Base-by-base conservation (phyloP, 2,113 vertebrate genomes). In the Bambusicola thoracicus region DNA sequence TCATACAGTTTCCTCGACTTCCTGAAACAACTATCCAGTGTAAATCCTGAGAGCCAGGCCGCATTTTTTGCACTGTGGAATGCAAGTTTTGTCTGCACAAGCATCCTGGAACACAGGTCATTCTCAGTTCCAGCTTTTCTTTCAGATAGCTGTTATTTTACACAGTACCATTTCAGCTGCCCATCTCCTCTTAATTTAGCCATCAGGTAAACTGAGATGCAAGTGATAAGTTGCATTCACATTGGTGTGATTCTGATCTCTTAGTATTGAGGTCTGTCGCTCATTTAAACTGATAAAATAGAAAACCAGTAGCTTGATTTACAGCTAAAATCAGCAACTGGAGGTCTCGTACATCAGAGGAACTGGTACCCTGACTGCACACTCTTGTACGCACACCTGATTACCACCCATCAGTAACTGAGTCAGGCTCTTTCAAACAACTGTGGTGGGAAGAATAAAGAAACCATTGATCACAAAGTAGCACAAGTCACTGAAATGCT, bases 1-100 rank as follows among this genome's bases (percentile, higher is more conserved):
- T 96, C 92, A 85, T 8, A 58, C 24, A 65, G 66, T 49, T 94
- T 95, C 90, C 92, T 95, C 40, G 10, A 27, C 61, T 94, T 96
- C 95, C 91, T 88, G 90, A 77, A 93, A 68, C 65, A 75, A 81
- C 2, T 16, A 89, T 65, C 73, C 81, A 89, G 48, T 1, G 2
- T 49, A 86, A 74, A 78, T 76, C 87, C 53, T 72, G 56, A 83
- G 56, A 81, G 48, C 20, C 40, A 82, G 41, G 61, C 63, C 53
- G 43, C 34, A 13, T 34, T 68, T 94, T 92, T 68, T 90, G 41
- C n/a, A 53, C 62, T 90, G 65, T 86, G 62, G n/a, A 16, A 17
- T 90, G 48, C 32, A 43, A 53, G 61, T 61, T 96, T 86, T 81
- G 68, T 67, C 65, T 72, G n/a, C 36, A 59, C 30, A 87, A 85